Conservation (phyloP, 1,140 invertebrate species). For the Vanessa atalanta region DNA sequence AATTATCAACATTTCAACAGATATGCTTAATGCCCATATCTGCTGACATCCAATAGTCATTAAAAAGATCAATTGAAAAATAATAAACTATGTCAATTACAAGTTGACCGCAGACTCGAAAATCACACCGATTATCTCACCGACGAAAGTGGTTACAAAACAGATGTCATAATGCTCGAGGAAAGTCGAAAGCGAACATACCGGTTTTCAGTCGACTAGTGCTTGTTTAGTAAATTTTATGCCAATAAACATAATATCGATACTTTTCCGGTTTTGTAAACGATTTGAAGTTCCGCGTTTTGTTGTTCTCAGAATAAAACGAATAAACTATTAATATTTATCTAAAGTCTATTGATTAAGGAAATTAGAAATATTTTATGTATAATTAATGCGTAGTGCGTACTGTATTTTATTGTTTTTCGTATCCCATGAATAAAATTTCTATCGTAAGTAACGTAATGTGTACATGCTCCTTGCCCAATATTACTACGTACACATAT, state of each 20-base stretch:
- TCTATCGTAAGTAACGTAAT: no score
- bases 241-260: slow-evolving; percentile 21
- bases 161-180: slow-evolving; percentile 63
- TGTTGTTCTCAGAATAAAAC: background rate
- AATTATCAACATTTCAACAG: no score
- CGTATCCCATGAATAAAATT: no score
- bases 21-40: no score
- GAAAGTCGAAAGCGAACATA: slow-evolving; percentile 70
- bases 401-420: no score
- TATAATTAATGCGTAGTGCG: no score
- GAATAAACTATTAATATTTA: background rate
- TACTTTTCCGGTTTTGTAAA: background rate
- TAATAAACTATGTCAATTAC: background rate
- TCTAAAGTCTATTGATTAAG: background rate
- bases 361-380: no score
- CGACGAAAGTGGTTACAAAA: slow-evolving; percentile 72
- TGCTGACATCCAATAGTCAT: no score
- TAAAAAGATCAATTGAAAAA: no score
- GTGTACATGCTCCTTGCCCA: no score
- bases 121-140: slow-evolving; percentile 58
- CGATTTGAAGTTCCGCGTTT: background rate
- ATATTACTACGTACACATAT: no score
- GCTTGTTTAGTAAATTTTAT: slow-evolving; percentile 27
- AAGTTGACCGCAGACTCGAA: background rate
- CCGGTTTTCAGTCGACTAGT: slow-evolving; percentile 48